Percentiles rank a stretch among this genome's conserved stretches.
These are phyloP conservation scores for Ennomos quercinarius DNA, from an alignment of 2,888 invertebrate species.

Conservation along the genomic window DNA sequence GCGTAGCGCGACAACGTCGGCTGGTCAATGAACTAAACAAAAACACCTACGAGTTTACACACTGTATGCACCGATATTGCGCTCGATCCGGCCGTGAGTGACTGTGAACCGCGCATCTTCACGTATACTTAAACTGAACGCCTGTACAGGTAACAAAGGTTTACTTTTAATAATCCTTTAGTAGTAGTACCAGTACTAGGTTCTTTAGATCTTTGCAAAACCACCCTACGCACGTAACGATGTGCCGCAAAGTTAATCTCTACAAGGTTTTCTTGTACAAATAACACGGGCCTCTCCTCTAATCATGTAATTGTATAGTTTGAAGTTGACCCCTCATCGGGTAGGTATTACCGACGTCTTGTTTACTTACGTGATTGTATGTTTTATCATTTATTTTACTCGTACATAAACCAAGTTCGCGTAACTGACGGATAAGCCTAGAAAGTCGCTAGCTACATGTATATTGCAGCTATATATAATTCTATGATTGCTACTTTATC, in stretches of 20 bases:
- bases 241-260: neutral
- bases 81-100: slow-evolving; percentile 28
- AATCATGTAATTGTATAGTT: slow-evolving; percentile 8
- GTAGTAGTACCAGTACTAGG: too few species aligned
- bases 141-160: too few species aligned
- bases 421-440: slow-evolving; percentile 43
- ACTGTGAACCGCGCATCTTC: slow-evolving; percentile 6
- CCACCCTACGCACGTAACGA: too few species aligned
- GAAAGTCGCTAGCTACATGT: slow-evolving; percentile 32
- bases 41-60: slow-evolving; percentile 74
- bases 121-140: neutral
- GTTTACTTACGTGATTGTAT: slow-evolving; percentile 25
- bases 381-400: slow-evolving; percentile 25
- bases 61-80: slow-evolving; percentile 44
- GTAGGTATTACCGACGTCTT: neutral
- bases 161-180: too few species aligned
- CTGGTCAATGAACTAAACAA: slow-evolving; percentile 85
- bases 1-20: slow-evolving; percentile 70
- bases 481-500: slow-evolving; percentile 50
- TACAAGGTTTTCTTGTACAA: neutral
- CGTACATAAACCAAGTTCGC: slow-evolving; percentile 36
- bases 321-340: slow-evolving; percentile 13
- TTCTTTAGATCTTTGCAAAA: too few species aligned
- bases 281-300: neutral
- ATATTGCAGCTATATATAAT: too few species aligned